Conservation (phyloP, 2,113 vertebrate genomes). For the Neomonachus schauinslandi region DNA sequence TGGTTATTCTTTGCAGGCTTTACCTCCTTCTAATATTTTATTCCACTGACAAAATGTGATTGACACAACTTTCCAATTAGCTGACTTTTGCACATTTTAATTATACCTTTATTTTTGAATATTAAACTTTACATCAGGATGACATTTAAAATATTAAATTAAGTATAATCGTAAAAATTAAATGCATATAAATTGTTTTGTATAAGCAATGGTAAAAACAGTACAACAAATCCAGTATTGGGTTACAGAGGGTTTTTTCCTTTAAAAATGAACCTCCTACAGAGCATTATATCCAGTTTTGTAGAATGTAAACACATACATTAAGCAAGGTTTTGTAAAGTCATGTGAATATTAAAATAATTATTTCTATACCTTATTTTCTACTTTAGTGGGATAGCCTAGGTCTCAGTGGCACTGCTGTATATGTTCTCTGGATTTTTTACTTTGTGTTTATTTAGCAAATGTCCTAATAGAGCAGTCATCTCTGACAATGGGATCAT, state of each 20-base stretch:
- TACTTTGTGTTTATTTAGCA: background rate
- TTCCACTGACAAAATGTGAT: background rate
- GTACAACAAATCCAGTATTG: background rate
- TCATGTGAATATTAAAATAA: slow-evolving; percentile 11
- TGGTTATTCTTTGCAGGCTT: slow-evolving; percentile 23
- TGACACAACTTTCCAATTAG: background rate
- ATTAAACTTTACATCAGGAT: background rate
- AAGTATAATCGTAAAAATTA: slow-evolving; percentile 33
- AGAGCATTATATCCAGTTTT: slow-evolving; percentile 5
- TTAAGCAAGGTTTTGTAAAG: slow-evolving; percentile 43
- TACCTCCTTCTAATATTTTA: slow-evolving; percentile 7
- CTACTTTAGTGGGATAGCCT: background rate
- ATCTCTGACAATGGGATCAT: background rate
- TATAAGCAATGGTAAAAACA: background rate
- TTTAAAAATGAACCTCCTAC: slow-evolving; percentile 24
- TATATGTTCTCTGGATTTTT: background rate
- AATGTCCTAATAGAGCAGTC: background rate
- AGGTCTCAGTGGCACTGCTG: background rate
- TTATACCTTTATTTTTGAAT: background rate
- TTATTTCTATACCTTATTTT: slow-evolving; percentile 31
- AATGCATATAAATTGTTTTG: slow-evolving; percentile 23
- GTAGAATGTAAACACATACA: slow-evolving; percentile 11
- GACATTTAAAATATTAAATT: slow-evolving; percentile 46
- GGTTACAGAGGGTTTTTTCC: background rate
- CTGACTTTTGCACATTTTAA: background rate